Evolutionary conservation across 2,113 vertebrate species (phyloP).

Genomic region (Pimephales promelas): DNA sequence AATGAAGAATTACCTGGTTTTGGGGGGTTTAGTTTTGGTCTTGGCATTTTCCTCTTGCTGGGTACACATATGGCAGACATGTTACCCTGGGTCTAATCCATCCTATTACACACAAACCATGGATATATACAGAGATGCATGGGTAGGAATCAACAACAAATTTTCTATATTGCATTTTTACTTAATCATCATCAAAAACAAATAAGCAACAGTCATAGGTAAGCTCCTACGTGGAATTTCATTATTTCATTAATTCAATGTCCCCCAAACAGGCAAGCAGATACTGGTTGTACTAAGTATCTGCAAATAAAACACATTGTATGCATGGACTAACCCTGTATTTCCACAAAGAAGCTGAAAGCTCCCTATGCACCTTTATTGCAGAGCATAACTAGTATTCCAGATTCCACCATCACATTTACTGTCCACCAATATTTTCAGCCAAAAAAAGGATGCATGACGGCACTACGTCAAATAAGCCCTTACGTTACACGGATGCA

Average conservation of each 20-base stretch:
- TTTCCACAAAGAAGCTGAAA: background rate
- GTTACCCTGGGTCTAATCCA: slow-evolving; percentile 64
- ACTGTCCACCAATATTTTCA: slow-evolving; percentile 43
- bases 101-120: slow-evolving; percentile 29
- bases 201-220: background rate
- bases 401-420: slow-evolving; percentile 43
- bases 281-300: background rate
- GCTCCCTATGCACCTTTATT: background rate
- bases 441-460: slow-evolving; percentile 17
- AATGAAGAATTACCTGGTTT: slow-evolving; percentile 31
- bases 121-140: slow-evolving; percentile 2
- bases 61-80: slow-evolving; percentile 70
- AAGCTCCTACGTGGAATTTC: background rate
- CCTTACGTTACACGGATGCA: background rate
- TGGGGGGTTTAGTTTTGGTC: slow-evolving; percentile 67
- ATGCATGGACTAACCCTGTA: background rate
- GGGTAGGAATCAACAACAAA: background rate
- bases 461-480: background rate
- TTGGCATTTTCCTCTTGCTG: slow-evolving; percentile 70
- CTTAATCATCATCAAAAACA: background rate
- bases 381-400: slow-evolving; percentile 32
- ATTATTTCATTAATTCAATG: background rate
- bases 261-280: background rate
- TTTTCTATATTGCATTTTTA: background rate
- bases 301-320: background rate